These are phyloP conservation scores for Spodoptera picta DNA, from an alignment of 2,888 invertebrate genomes.

Conservation along the genomic window DNA sequence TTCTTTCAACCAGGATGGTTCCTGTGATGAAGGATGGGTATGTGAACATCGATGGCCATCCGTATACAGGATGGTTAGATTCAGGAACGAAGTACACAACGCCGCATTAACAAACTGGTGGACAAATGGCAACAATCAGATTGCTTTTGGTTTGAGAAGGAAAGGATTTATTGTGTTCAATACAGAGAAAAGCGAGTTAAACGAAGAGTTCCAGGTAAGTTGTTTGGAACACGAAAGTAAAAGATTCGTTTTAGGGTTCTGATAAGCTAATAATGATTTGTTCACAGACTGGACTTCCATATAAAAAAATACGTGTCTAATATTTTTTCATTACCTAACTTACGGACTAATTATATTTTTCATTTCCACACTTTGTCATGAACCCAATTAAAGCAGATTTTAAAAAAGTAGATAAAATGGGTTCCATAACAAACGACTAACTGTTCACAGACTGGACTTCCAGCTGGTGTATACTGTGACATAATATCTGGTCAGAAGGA, in stretches of 20 bases:
- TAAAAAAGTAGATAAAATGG: no score
- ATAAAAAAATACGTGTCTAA: no score
- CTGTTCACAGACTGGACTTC: constrained; percentile 88
- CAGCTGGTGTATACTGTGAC: constrained; percentile 93
- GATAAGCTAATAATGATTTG: no score
- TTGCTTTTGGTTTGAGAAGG: constrained; percentile 93
- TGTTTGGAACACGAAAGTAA: not conserved
- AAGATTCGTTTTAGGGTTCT: no score
- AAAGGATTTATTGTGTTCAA: constrained; percentile 93
- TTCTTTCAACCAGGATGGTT: constrained; percentile 79
- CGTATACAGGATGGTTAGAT: constrained; percentile 93
- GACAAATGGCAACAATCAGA: constrained; percentile 93
- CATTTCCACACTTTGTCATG: no score
- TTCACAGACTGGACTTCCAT: constrained; percentile 89
- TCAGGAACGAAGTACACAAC: constrained; percentile 90
- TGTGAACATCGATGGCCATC: constrained; percentile 95
- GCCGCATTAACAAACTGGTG: constrained; percentile 91
- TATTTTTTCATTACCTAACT: no score
- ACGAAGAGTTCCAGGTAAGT: constrained; percentile 86
- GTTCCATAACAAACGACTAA: no score
- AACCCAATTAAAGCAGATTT: no score
- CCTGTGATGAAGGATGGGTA: constrained; percentile 92
- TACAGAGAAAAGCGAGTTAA: constrained; percentile 88
- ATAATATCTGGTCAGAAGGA: constrained; percentile 90
- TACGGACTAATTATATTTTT: no score